Evolutionary conservation across 2,888 invertebrate species (phyloP).

Genomic region (Mesochorus sp.): DNA sequence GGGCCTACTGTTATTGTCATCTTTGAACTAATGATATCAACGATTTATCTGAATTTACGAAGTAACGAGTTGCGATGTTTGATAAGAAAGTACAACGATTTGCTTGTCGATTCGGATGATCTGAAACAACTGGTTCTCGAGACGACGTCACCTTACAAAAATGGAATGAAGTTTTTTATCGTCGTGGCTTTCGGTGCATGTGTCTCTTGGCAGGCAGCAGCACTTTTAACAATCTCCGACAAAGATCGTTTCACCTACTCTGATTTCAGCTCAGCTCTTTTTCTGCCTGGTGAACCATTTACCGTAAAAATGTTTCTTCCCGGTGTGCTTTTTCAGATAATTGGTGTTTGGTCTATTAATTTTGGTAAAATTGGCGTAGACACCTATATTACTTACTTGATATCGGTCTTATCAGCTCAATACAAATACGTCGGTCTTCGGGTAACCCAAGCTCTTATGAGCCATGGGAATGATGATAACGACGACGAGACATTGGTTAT

Average conservation of each 20-base stretch:
- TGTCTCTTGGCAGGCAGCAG: constrained; percentile 56
- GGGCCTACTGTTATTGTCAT: constrained; percentile 50
- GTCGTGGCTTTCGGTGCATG: constrained; percentile 38
- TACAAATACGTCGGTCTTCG: too few species aligned
- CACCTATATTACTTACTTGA: too few species aligned
- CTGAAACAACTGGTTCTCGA: constrained; percentile 32
- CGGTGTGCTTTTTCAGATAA: too few species aligned
- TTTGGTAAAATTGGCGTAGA: too few species aligned
- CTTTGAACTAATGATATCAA: constrained; percentile 57
- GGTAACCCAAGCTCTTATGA: too few species aligned
- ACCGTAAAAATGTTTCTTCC: too few species aligned
- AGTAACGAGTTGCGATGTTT: constrained; percentile 52
- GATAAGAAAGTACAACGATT: constrained; percentile 60
- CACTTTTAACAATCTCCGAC: constrained; percentile 49
- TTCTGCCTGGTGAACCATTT: constrained; percentile 60
- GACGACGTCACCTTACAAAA: constrained; percentile 58
- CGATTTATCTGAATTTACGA: constrained; percentile 61
- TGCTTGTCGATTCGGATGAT: constrained; percentile 45
- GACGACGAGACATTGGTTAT: too few species aligned
- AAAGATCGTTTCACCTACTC: constrained; percentile 59
- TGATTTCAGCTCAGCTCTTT: constrained; percentile 64
- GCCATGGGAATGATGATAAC: too few species aligned
- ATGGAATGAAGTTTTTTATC: constrained; percentile 62
- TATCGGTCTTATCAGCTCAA: too few species aligned
- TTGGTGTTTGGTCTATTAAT: too few species aligned